Conservation (phyloP, 2,797 vertebrate genomes). For the Catharus ustulatus region DNA sequence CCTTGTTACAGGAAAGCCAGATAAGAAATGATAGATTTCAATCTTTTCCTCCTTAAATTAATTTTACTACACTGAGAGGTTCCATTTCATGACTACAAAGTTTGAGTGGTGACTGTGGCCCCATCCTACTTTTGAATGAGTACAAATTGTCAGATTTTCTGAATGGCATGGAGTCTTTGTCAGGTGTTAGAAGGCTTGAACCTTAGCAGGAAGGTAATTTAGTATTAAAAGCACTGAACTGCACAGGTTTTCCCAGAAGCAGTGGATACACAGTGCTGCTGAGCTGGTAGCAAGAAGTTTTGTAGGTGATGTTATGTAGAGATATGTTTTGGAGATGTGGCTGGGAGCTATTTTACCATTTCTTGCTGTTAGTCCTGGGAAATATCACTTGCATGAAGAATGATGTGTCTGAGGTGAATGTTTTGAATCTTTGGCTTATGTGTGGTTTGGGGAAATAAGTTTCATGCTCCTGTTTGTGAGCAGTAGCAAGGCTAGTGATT, state of each 20-base stretch:
- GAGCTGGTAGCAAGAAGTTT: neutral
- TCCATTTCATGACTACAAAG: neutral
- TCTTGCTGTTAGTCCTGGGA: conserved; percentile 14
- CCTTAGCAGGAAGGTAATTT: neutral
- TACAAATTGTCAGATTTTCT: neutral
- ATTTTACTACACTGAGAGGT: neutral
- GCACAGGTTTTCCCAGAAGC: neutral
- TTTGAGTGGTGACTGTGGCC: neutral
- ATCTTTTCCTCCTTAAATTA: neutral
- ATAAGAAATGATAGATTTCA: neutral
- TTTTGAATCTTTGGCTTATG: neutral
- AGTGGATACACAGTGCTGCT: neutral
- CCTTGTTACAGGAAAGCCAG: neutral
- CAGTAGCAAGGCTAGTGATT: neutral
- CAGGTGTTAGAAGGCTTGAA: neutral
- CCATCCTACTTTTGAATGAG: neutral
- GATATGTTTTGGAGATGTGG: neutral
- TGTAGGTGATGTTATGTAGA: neutral
- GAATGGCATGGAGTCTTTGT: neutral
- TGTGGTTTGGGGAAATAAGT: neutral
- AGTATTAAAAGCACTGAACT: neutral
- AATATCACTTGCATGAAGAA: neutral
- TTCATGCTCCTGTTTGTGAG: neutral
- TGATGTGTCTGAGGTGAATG: neutral
- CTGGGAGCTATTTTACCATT: neutral